Evolutionary conservation across 2,113 vertebrate species (phyloP), one percentile per base, ranked within the genome.

Genomic region (Speoplatyrhinus poulsoni): DNA sequence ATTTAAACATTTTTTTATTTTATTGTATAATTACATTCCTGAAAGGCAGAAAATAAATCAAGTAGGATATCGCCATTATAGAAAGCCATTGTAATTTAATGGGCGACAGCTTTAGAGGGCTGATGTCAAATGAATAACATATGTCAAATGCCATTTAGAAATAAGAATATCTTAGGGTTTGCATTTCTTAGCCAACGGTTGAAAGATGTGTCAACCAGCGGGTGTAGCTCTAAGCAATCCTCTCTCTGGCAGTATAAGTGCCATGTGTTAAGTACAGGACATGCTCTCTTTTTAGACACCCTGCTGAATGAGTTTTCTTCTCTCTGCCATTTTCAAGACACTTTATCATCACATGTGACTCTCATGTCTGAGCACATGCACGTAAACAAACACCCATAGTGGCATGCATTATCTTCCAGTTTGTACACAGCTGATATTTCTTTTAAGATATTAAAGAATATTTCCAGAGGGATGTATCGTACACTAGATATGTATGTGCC

Each of bases 11-110:
- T 3, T 66, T 58, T 19, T 16, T 0, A 3, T 6, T 58, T 54
- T 9, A 52, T 32, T 4, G 46, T 4, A 59, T 72, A 9, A 67
- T 59, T 66, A 13, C 12, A 33, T 61, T 65, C 36, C 17, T 61
- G 33, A 41, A 8, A 5, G 36, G 7, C 36, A 41, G 36, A 41
- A 41, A 41, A 41, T 1, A 41, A 41, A 41, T 41, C 4, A 41
- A 41, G 36, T 41, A 41, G 36, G 36, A 8, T 41, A 41, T 6
- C 36, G 6, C 36, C 36, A 57, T 58, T 0, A 32, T 54, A 12
- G 2, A 32, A 16, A 58, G 56, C 19, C 9, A 17, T 2, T 9
- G 33, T 4, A 9, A 49, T 55, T 6, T 19, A 8, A 65, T 15
- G 9, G 13, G 46, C 26, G 63, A 19, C 15, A n/a, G 17, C 19